A percentile compares a stretch with the other conserved stretches of the same genome.
These are phyloP conservation scores for Neofelis nebulosa DNA, from an alignment of 2,113 vertebrate species.

Conservation along the genomic window DNA sequence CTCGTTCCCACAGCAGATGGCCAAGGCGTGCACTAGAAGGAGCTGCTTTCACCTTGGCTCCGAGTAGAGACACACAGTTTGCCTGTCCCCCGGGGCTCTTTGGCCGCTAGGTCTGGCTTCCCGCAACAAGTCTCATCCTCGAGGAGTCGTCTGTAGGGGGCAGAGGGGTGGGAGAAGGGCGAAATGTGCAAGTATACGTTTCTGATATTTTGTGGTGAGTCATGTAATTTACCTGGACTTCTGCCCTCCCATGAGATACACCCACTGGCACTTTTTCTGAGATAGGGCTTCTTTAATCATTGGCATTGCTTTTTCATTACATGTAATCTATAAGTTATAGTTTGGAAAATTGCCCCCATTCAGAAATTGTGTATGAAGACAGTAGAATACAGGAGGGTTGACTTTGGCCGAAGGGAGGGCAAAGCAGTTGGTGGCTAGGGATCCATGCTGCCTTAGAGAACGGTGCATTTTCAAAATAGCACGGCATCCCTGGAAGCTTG, in stretches of 20 bases:
- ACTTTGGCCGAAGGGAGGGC: not conserved
- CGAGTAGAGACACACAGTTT: not conserved
- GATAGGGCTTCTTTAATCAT: constrained; percentile 17
- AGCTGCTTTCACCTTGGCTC: not conserved
- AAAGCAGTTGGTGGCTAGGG: not conserved
- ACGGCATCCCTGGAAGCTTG: not conserved
- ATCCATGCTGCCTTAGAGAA: not conserved
- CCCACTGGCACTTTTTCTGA: not conserved
- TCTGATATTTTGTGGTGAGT: constrained; percentile 13
- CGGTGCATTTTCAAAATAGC: not conserved
- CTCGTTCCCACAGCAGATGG: constrained; percentile 8
- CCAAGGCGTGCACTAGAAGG: not conserved
- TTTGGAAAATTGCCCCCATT: constrained; percentile 31
- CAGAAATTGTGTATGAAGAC: constrained; percentile 10
- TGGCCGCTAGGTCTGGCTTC: not conserved
- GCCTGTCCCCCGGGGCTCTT: not conserved
- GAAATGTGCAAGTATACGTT: not conserved
- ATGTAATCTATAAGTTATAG: not conserved
- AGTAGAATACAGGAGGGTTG: not conserved
- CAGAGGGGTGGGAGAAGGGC: not conserved
- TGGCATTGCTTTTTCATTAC: not conserved
- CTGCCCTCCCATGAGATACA: not conserved
- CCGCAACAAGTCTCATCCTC: not conserved
- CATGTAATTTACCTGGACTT: not conserved
- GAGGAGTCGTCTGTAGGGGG: not conserved